A percentile compares a stretch with the other conserved stretches of the same genome.
phyloP scores from a whole-genome alignment of 2,888 invertebrate species.

The Drosophila trichaetosa region DNA sequence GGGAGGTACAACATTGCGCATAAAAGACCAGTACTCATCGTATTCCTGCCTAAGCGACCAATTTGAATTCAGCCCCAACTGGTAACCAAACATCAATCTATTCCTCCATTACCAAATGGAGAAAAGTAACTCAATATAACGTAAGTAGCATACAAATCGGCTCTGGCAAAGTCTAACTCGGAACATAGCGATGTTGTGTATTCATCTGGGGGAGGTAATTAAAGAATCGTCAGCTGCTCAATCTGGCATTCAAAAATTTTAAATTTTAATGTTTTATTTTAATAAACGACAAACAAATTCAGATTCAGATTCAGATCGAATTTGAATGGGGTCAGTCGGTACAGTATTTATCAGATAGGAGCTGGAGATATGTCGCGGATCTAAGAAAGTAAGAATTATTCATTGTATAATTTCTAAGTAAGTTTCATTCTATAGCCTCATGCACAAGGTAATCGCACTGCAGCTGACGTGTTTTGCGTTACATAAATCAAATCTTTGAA shows the following conservation, averaged over 20 bases:
- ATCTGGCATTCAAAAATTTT: background rate
- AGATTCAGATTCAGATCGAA: background rate
- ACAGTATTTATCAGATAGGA: background rate
- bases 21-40: background rate
- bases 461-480: background rate
- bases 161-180: background rate
- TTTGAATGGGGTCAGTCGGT: background rate
- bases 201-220: background rate
- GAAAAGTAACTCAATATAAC: background rate
- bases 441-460: background rate
- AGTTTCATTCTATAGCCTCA: background rate
- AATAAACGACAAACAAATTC: background rate
- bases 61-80: background rate
- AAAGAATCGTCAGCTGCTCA: constrained; percentile 8
- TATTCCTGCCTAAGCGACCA: background rate
- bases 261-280: constrained; percentile 17
- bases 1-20: constrained; percentile 14
- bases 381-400: background rate
- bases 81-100: background rate
- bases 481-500: constrained; percentile 25
- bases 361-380: too few relatives aligned
- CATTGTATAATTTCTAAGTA: too few relatives aligned
- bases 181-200: background rate
- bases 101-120: background rate
- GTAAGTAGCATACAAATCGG: background rate